A percentile compares a stretch with the other conserved stretches of the same genome.
phyloP scores from a whole-genome alignment of 2,888 invertebrate genomes.

The Oscheius onirici region DNA sequence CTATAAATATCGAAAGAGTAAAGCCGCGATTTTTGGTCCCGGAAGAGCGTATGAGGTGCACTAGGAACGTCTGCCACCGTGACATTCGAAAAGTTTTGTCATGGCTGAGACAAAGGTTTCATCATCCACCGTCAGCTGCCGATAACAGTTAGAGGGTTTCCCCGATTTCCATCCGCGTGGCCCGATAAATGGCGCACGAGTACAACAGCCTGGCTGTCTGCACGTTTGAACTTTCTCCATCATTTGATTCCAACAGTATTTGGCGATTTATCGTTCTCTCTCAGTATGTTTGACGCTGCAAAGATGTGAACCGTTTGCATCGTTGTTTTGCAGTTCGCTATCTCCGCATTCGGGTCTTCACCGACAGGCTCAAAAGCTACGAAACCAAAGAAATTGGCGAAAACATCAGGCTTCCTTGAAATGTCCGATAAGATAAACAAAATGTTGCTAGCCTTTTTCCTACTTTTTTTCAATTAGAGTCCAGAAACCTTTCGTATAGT shows the following conservation, averaged over 20 bases:
- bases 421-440: too few species aligned
- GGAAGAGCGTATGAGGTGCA: not conserved
- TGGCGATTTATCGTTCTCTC: too few species aligned
- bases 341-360: too few species aligned
- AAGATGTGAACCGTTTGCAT: too few species aligned
- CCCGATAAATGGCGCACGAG: slow-evolving; percentile 9
- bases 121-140: slow-evolving; percentile 1
- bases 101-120: not conserved
- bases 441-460: too few species aligned
- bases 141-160: slow-evolving; percentile 5
- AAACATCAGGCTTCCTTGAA: too few species aligned
- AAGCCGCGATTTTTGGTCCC: slow-evolving; percentile 6
- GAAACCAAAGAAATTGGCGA: too few species aligned
- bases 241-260: not conserved
- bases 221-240: slow-evolving; percentile 13
- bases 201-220: not conserved
- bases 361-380: too few species aligned
- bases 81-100: not conserved
- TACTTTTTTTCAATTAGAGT: too few species aligned
- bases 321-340: too few species aligned
- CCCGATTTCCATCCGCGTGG: slow-evolving; percentile 6
- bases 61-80: not conserved
- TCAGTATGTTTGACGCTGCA: too few species aligned
- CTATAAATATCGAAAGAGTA: not conserved
- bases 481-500: too few species aligned